Percentiles rank a stretch among this genome's conserved stretches.
These are phyloP conservation scores for Enteromius trimaculatus DNA, from an alignment of 2,797 vertebrate genomes.

Conservation along the genomic window DNA sequence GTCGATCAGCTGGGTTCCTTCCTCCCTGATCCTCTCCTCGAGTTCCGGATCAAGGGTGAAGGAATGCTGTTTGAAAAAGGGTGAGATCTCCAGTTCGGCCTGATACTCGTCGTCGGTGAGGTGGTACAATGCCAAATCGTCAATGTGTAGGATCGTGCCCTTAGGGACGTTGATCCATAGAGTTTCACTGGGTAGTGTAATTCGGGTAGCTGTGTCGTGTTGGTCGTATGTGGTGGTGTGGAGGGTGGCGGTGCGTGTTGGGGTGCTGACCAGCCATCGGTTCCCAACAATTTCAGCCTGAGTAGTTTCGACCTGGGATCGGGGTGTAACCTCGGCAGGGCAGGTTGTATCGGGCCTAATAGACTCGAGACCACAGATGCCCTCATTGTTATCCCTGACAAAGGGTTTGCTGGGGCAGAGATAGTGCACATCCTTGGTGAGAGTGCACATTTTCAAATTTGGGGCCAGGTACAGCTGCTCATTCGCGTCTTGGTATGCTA, in stretches of 20 bases:
- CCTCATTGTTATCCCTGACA: neutral
- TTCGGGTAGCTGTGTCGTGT: neutral
- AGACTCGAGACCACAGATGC: neutral
- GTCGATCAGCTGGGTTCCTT: neutral
- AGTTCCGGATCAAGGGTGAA: neutral
- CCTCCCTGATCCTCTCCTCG: neutral
- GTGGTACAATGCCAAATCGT: too few relatives aligned
- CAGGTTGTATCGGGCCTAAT: neutral
- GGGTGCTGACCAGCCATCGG: neutral
- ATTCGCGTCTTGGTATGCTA: too few relatives aligned
- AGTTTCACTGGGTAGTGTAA: neutral
- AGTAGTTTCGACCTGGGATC: accelerated
- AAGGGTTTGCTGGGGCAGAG: neutral
- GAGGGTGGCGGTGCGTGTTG: neutral
- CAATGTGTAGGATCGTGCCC: neutral
- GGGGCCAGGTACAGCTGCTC: neutral
- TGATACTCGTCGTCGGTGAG: neutral
- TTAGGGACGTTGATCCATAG: neutral
- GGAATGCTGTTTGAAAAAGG: neutral
- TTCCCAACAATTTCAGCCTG: neutral
- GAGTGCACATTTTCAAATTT: neutral
- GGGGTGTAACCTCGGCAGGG: neutral
- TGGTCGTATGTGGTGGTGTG: neutral
- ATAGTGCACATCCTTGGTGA: neutral
- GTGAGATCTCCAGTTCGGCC: neutral